Conservation (phyloP, 2,113 vertebrate genomes). For the Cyprinodon brontotheroides region DNA sequence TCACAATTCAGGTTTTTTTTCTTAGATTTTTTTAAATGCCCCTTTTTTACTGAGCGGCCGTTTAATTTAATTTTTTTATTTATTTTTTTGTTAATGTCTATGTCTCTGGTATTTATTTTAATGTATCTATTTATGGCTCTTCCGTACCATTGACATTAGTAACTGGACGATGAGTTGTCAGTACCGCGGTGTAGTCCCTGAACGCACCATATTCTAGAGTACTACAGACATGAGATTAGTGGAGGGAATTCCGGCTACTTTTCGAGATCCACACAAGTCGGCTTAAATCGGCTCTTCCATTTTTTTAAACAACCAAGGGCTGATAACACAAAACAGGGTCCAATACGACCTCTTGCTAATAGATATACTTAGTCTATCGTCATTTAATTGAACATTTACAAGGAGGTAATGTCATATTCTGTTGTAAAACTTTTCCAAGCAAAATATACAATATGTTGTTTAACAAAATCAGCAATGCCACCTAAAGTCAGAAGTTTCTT, state of each 20-base stretch:
- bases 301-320: not conserved
- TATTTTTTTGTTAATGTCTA: too few species aligned
- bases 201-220: conserved; percentile 55
- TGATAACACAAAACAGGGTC: not conserved
- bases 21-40: too few species aligned
- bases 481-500: not conserved
- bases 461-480: not conserved
- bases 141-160: not conserved
- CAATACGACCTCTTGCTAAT: not conserved
- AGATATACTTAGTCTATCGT: not conserved
- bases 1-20: too few species aligned
- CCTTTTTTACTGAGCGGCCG: too few species aligned
- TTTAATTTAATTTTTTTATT: too few species aligned
- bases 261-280: not conserved
- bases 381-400: not conserved
- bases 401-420: too few species aligned
- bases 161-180: conserved; percentile 1
- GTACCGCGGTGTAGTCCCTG: conserved; percentile 23
- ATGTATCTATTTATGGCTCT: too few species aligned
- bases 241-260: not conserved
- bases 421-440: too few species aligned
- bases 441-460: too few species aligned
- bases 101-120: too few species aligned
- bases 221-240: conserved; percentile 23
- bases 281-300: not conserved